Conservation (phyloP, 2,113 vertebrate species). For the Fulmarus glacialis region DNA sequence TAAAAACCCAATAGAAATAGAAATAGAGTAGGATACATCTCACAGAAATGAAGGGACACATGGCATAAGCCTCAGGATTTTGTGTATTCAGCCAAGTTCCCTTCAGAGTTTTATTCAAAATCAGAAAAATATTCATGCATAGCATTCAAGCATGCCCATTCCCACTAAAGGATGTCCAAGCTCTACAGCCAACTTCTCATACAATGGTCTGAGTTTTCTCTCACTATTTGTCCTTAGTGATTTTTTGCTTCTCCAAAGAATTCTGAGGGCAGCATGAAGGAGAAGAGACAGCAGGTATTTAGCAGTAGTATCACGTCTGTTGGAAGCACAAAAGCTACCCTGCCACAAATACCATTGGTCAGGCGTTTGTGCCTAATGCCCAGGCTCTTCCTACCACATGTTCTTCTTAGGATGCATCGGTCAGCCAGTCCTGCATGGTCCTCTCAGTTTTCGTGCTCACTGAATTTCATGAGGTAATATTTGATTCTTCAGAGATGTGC, state of each 20-base stretch:
- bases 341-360: not conserved
- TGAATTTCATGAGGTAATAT: not conserved
- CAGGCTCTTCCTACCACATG: not conserved
- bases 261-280: not conserved
- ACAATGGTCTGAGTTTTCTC: not conserved
- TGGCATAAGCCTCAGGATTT: not conserved
- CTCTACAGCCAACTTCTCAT: not conserved
- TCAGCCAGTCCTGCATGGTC: not conserved
- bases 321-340: not conserved
- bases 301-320: not conserved
- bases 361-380: not conserved
- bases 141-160: not conserved
- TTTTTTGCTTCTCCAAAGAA: not conserved
- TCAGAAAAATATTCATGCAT: not conserved
- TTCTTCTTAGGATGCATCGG: not conserved
- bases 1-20: not conserved
- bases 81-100: not conserved
- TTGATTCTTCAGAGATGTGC: not conserved
- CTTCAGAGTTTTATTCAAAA: not conserved
- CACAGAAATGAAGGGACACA: not conserved
- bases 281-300: not conserved
- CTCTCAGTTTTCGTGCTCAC: not conserved
- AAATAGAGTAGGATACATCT: not conserved
- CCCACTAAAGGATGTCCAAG: not conserved
- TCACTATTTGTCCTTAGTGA: not conserved